Evolutionary conservation across 2,888 invertebrate species (phyloP).

Genomic region (Eueremaeus valkanovi): DNA sequence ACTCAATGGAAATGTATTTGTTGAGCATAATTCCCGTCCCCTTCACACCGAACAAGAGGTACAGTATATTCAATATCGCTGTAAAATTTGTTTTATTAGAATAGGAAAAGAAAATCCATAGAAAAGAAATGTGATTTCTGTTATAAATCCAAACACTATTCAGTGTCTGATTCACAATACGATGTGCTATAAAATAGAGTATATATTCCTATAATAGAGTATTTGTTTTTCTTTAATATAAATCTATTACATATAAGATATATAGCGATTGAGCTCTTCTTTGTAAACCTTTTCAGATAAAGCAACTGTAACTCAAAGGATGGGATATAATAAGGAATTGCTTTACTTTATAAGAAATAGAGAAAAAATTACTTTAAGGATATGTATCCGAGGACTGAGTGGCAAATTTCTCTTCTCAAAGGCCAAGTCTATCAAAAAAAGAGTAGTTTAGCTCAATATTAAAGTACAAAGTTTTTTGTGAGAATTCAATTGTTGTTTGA

Average conservation of each 20-base stretch:
- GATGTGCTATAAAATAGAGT: no score
- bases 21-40: neutral
- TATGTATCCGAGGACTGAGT: neutral
- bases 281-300: neutral
- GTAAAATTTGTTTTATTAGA: constrained; percentile 19
- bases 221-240: neutral
- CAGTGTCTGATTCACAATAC: no score
- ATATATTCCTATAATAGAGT: neutral
- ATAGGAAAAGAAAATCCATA: neutral
- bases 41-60: constrained; percentile 13
- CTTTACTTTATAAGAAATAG: neutral
- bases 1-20: neutral
- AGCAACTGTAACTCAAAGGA: neutral
- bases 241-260: constrained; percentile 1
- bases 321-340: neutral
- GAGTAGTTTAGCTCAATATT: neutral
- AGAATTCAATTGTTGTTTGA: constrained; percentile 20
- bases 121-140: neutral
- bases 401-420: neutral
- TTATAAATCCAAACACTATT: no score
- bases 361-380: neutral
- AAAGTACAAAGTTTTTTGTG: constrained; percentile 8
- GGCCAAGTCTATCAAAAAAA: neutral
- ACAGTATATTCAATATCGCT: constrained; percentile 18
- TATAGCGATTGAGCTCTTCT: neutral